Percentiles rank a stretch among this genome's conserved stretches.
These are phyloP conservation scores for Alcedo quadribrachys DNA, from an alignment of 2,797 vertebrate genomes.

Conservation along the genomic window DNA sequence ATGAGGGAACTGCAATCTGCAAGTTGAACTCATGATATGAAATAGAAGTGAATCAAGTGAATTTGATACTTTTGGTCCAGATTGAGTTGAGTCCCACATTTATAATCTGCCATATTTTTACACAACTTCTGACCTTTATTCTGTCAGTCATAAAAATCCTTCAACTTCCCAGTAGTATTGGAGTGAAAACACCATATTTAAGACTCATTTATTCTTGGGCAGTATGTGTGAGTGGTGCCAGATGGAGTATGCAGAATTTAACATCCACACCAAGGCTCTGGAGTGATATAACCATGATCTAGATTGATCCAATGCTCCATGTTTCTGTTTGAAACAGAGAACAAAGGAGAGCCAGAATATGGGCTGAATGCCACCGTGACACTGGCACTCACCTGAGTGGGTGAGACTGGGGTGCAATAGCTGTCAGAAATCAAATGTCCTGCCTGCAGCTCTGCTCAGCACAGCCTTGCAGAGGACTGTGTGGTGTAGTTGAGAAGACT, in stretches of 20 bases:
- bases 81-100: background rate
- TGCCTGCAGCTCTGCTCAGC: background rate
- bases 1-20: background rate
- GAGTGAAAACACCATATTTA: background rate
- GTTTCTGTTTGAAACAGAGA: background rate
- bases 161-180: background rate
- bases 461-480: background rate
- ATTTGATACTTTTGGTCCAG: background rate
- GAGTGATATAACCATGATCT: background rate
- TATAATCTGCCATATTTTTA: background rate
- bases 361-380: background rate
- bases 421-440: background rate
- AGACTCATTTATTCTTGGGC: background rate
- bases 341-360: background rate
- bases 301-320: background rate
- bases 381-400: background rate
- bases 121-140: slow-evolving; percentile 1
- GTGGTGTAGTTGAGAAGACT: background rate
- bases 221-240: background rate
- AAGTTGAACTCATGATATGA: background rate
- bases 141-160: background rate
- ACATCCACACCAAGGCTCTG: background rate
- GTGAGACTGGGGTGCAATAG: background rate
- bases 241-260: background rate
- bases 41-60: background rate